phyloP scores from a whole-genome alignment of 2,113 vertebrate species.

The Gorilla gorilla region DNA sequence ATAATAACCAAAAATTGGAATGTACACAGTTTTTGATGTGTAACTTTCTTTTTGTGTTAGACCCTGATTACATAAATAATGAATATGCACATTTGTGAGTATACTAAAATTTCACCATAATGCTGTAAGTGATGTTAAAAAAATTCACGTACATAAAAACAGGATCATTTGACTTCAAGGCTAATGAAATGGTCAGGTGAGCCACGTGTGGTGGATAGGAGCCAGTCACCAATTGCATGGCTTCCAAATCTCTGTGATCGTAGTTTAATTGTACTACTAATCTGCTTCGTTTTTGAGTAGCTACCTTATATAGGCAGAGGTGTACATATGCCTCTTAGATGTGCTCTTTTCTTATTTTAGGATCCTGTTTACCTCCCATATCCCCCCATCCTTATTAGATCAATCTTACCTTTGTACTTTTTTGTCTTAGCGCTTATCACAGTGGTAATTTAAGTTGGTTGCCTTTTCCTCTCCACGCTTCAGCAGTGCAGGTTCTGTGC shows the following conservation, averaged over 20 bases:
- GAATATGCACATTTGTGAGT: neutral
- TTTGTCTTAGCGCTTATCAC: neutral
- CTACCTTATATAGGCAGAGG: neutral
- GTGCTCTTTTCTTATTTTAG: neutral
- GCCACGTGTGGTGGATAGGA: neutral
- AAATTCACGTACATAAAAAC: neutral
- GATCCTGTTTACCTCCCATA: neutral
- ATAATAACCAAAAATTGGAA: slow-evolving; percentile 21
- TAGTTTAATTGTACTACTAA: neutral
- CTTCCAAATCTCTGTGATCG: neutral
- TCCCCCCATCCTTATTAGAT: neutral
- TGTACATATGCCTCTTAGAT: neutral
- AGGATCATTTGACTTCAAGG: neutral
- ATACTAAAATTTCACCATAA: neutral
- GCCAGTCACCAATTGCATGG: neutral
- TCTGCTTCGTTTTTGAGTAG: neutral
- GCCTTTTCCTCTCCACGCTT: neutral
- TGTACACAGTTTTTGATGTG: neutral
- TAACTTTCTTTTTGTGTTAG: slow-evolving; percentile 31
- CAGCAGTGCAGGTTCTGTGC: neutral
- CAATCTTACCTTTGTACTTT: slow-evolving; percentile 12
- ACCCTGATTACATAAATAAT: slow-evolving; percentile 25
- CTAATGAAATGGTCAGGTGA: neutral
- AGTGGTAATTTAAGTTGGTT: neutral
- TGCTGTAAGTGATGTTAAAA: neutral